A percentile compares a stretch with the other conserved stretches of the same genome.
phyloP scores from a whole-genome alignment of 2,797 vertebrate genomes.

The Myotis myotis region DNA sequence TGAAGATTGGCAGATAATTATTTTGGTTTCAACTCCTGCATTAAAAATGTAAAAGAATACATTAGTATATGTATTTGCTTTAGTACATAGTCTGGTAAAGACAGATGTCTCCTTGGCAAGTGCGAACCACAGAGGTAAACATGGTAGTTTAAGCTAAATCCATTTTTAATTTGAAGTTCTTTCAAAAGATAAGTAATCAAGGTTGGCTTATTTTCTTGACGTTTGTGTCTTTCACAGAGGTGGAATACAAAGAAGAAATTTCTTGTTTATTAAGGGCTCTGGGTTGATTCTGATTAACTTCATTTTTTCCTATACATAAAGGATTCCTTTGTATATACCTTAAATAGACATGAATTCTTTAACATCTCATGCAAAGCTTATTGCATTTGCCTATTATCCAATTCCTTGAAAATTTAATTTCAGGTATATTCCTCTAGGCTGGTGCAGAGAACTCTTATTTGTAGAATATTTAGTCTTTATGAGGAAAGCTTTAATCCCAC shows the following conservation, averaged over 20 bases:
- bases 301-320: not conserved
- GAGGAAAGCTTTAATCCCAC: conserved; percentile 39
- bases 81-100: not conserved
- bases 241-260: not conserved
- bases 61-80: not conserved
- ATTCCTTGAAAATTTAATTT: conserved; percentile 84
- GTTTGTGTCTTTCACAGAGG: not conserved
- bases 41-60: conserved; percentile 20
- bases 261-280: not conserved
- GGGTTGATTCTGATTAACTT: not conserved
- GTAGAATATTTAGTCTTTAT: conserved; percentile 55
- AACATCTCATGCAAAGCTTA: not conserved
- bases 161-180: not conserved
- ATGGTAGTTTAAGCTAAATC: not conserved
- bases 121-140: not conserved
- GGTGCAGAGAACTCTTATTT: not conserved
- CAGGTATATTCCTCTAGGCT: conserved; percentile 83
- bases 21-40: not conserved
- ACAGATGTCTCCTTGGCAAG: not conserved
- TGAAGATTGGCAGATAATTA: not conserved
- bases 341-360: not conserved
- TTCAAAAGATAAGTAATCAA: conserved; percentile 7
- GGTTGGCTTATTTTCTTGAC: conserved; percentile 9
- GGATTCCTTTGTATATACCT: not conserved
- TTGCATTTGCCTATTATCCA: conserved; percentile 85